Evolutionary conservation across 2,113 vertebrate species (phyloP).

Genomic region (Stegastes partitus): DNA sequence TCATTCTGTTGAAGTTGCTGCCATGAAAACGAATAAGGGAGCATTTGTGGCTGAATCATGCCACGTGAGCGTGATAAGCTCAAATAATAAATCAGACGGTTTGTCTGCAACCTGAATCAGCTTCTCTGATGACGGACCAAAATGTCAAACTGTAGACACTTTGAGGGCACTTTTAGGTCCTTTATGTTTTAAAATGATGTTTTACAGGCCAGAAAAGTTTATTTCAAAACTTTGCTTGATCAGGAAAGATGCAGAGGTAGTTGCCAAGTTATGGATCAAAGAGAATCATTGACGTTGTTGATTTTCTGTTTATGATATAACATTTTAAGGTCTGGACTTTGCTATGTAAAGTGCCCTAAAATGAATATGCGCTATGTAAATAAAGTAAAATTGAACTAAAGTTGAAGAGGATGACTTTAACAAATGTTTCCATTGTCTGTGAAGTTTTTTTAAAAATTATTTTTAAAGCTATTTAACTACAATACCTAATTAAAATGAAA

Average conservation of each 20-base stretch:
- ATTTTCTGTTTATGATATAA: too few relatives aligned
- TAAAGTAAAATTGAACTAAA: too few relatives aligned
- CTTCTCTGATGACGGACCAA: background rate
- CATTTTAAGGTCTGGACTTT: too few relatives aligned
- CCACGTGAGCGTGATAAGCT: slow-evolving; percentile 21
- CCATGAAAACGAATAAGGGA: background rate
- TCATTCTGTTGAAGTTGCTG: background rate
- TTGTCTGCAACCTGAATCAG: slow-evolving; percentile 2
- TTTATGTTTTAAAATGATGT: too few relatives aligned
- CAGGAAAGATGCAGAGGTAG: too few relatives aligned
- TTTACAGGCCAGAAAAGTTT: too few relatives aligned
- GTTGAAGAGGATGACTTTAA: too few relatives aligned
- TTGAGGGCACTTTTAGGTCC: background rate
- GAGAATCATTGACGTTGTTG: too few relatives aligned
- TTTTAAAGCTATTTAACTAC: background rate
- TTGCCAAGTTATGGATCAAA: too few relatives aligned
- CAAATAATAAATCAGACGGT: slow-evolving; percentile 8
- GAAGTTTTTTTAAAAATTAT: background rate
- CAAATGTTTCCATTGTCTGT: background rate
- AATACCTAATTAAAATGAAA: background rate
- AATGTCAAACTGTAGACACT: background rate
- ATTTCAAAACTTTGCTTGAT: too few relatives aligned
- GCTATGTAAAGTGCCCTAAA: too few relatives aligned
- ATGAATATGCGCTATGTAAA: too few relatives aligned
- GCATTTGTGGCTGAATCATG: background rate